Percentiles rank a stretch among this genome's conserved stretches.
These are phyloP conservation scores for Dolichopus griseipennis DNA, from an alignment of 2,888 invertebrate species.

Conservation along the genomic window DNA sequence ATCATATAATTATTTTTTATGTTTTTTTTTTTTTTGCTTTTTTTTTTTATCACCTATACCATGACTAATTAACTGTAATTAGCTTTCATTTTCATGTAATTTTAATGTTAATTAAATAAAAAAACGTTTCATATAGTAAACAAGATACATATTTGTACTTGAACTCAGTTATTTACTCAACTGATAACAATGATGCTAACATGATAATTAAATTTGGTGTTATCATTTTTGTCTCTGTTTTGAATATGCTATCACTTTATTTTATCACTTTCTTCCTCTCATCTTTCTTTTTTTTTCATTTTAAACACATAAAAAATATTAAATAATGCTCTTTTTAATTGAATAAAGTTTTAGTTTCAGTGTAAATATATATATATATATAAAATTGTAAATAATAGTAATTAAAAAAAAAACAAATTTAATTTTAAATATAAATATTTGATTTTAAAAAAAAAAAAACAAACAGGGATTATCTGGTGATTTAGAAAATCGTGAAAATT, in stretches of 20 bases:
- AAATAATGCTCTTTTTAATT: no score
- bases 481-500: slow-evolving; percentile 61
- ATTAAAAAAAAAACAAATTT: background rate
- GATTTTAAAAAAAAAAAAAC: background rate
- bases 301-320: no score
- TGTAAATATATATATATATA: background rate
- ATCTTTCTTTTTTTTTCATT: no score
- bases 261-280: no score
- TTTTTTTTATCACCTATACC: no score
- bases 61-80: no score
- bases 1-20: no score
- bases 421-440: background rate
- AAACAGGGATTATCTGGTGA: slow-evolving; percentile 67
- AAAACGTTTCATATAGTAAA: no score
- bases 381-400: background rate
- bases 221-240: background rate
- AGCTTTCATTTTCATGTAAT: no score
- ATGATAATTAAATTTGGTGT: background rate
- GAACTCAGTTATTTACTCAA: background rate
- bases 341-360: no score
- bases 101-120: background rate
- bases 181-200: background rate
- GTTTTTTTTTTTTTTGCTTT: no score
- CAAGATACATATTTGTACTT: no score
- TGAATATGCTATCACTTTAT: background rate